Evolutionary conservation across 2,113 vertebrate species (phyloP), one percentile per base, ranked within the genome.

Genomic region (Trinectes maculatus): DNA sequence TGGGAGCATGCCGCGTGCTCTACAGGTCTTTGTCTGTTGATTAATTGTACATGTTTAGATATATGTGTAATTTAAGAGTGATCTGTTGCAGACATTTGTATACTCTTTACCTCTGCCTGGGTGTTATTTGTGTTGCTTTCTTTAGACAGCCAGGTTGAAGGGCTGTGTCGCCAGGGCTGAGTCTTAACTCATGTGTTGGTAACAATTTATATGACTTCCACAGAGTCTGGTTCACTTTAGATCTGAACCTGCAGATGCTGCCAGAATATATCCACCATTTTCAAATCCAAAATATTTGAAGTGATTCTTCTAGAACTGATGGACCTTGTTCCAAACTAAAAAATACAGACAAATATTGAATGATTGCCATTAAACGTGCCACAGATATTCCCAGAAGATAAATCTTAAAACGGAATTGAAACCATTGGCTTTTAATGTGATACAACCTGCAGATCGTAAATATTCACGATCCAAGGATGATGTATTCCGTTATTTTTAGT

Each of bases 1-100:
- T 82, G 89, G 89, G 86, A 82, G 85, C 83, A 46, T 16, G 43
- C 29, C 1, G 52, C 55, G 56, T 54, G 77, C 78, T 85, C 67
- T 29, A 4, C 74, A 18, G 80, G 81, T 84, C 77, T 82, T 83
- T 83, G 75, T 84, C 57, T 74, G 72, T 85, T 65, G 64, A 71
- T 80, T 75, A 37, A 51, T 47, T 62, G 70, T 83, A 63, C 58
- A 53, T 56, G 62, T 86, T n/a, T 54, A 16, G 37, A 58, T 51
- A 22, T 72, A 47, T 49, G 33, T 74, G 73, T 73, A 28, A 56
- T 84, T 78, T 71, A 72, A 65, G 43, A 66, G 68, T 34, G 60
- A 62, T 66, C 37, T 56, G 55, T 64, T 57, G 53, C 26, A 59
- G 59, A 64, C 55, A 6, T 82, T 18, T 74, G 61, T 79, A 25